Conservation (phyloP, 2,888 invertebrate genomes). For the Dysmachus trigonus region DNA sequence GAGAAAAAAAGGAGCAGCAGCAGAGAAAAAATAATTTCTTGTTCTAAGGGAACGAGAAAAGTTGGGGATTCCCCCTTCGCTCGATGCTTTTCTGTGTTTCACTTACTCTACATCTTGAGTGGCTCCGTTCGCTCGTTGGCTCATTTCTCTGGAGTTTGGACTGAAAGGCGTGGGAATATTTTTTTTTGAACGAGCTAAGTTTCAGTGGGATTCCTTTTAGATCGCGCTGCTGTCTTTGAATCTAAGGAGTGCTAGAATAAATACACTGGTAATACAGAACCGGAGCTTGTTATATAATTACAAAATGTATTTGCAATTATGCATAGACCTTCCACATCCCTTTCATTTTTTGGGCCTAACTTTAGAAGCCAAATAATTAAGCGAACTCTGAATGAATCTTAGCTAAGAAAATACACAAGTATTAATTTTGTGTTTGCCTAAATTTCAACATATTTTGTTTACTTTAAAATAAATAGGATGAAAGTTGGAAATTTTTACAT, state of each 20-base stretch:
- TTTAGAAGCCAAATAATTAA: neutral
- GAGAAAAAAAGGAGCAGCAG: neutral
- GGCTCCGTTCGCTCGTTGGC: neutral
- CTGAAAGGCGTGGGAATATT: neutral
- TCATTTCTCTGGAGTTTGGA: neutral
- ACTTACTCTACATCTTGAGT: neutral
- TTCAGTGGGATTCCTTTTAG: neutral
- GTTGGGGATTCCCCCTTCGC: neutral
- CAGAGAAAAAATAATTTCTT: conserved; percentile 11
- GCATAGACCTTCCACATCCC: neutral
- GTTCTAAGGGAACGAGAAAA: neutral
- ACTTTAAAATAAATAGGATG: too few relatives aligned
- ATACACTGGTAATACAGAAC: neutral
- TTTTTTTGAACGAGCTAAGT: neutral
- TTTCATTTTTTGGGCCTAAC: neutral
- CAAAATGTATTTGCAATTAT: neutral
- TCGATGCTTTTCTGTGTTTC: neutral
- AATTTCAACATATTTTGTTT: neutral
- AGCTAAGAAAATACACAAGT: neutral
- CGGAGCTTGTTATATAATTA: neutral
- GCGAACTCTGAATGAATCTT: neutral
- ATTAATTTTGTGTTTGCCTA: neutral
- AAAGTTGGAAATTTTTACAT: too few relatives aligned
- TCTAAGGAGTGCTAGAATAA: neutral
- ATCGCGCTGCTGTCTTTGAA: neutral